Evolutionary conservation across 92 coral and sea anemone species (phyloP).

Genomic region (Porites divaricata): DNA sequence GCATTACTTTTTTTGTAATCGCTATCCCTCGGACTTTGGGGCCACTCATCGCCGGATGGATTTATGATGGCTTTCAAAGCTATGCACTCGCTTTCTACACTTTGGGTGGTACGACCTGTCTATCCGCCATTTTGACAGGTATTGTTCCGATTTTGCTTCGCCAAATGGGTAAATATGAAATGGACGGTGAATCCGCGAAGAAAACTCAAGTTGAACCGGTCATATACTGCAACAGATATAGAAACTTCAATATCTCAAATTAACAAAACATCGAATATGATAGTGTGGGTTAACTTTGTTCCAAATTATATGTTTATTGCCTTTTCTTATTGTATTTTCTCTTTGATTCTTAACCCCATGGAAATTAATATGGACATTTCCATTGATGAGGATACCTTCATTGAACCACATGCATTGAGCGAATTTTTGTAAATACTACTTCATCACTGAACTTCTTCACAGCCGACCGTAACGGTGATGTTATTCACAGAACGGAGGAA

Average conservation of each 20-base stretch:
- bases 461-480: too few relatives aligned
- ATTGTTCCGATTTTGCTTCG: conserved; percentile 34
- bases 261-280: background rate
- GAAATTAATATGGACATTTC: too few relatives aligned
- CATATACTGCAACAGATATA: background rate
- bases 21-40: conserved; percentile 70
- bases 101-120: conserved; percentile 41
- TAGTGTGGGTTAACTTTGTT: too few relatives aligned
- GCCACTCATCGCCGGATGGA: conserved; percentile 75
- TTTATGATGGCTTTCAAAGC: conserved; percentile 45
- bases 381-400: too few relatives aligned
- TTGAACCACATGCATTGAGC: too few relatives aligned
- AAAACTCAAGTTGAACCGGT: background rate
- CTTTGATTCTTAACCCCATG: too few relatives aligned
- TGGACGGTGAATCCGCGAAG: background rate
- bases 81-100: conserved; percentile 51
- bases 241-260: background rate
- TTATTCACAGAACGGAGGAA: too few relatives aligned
- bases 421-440: too few relatives aligned
- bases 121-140: conserved; percentile 26
- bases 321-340: too few relatives aligned
- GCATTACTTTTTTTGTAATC: conserved; percentile 59
- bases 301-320: too few relatives aligned
- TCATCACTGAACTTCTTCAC: too few relatives aligned
- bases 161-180: background rate